These are phyloP conservation scores for Stomatorhinus ivindoensis DNA, from an alignment of 2,113 vertebrate species.

Conservation along the genomic window DNA sequence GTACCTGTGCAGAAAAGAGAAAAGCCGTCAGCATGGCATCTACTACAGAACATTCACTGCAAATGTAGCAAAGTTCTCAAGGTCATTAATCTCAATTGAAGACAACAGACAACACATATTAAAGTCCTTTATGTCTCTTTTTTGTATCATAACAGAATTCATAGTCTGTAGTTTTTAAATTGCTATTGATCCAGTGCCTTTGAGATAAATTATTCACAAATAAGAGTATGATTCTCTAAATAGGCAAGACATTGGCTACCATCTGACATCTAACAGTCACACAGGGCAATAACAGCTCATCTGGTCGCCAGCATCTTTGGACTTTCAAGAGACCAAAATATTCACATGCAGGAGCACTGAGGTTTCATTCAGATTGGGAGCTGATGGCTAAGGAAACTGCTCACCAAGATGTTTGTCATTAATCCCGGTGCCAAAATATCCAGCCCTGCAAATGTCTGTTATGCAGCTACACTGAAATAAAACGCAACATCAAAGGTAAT, in stretches of 20 bases:
- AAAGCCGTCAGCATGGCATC: neutral
- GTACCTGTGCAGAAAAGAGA: slow-evolving; percentile 55
- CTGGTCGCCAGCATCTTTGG: neutral
- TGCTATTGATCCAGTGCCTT: neutral
- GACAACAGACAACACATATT: neutral
- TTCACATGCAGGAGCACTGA: neutral
- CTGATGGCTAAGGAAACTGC: neutral
- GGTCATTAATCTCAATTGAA: neutral
- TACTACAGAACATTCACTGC: neutral
- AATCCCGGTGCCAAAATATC: neutral
- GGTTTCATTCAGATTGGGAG: neutral
- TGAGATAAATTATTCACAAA: neutral
- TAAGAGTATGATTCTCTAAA: neutral
- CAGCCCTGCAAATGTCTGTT: neutral
- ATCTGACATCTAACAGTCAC: neutral
- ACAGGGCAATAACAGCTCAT: neutral
- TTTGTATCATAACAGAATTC: neutral
- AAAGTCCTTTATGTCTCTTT: neutral
- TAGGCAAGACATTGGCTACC: neutral
- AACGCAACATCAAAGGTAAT: neutral
- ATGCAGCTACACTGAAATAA: neutral
- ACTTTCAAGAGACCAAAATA: neutral
- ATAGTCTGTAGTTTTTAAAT: neutral
- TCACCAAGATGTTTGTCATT: neutral
- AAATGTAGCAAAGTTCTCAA: neutral